Evolutionary conservation across 2,113 vertebrate genomes (phyloP), one percentile per base, ranked within the genome.

Genomic region (Bufo bufo): DNA sequence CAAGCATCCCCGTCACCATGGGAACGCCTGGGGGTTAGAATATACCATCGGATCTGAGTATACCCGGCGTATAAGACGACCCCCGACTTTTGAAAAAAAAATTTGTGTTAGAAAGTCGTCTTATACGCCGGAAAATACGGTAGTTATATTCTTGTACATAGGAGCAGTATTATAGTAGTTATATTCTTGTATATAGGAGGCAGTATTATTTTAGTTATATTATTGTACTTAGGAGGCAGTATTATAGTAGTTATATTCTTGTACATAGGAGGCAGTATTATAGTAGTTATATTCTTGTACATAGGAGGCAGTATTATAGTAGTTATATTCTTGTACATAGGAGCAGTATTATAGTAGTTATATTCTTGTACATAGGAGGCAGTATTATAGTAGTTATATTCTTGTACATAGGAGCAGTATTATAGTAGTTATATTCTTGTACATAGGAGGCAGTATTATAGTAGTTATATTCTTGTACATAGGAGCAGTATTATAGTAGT

Each of bases 81-180:
- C n/a, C n/a, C n/a, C n/a, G n/a, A n/a, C n/a, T n/a, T n/a, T n/a
- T n/a, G n/a, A n/a, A n/a, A n/a, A n/a, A n/a, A n/a, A n/a, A n/a
- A n/a, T n/a, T n/a, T n/a, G n/a, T n/a, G n/a, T n/a, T n/a, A n/a
- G n/a, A n/a, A n/a, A 17, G 14, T 61, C 17, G 5, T 61, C 16
- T 61, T 58, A 2, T 61, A 4, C 14, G 58, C 3, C 3, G 14
- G 17, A n/a, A 23, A 66, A 23, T 66, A 66, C 23, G 23, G 63
- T 66, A 66, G 63, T 66, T 66, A 66, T 66, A 66, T 66, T 66
- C 63, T 66, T 66, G 63, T 66, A 66, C 10, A 66, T 66, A 66
- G 19, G 63, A 20, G 20, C n/a, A 66, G 63, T 66, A 66, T 66
- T 66, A 66, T 66, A 66, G 63, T 66, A 66, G 63, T 66, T 66